These are phyloP conservation scores for Bombus fervidus DNA, from an alignment of 1,140 invertebrate species.

Conservation along the genomic window DNA sequence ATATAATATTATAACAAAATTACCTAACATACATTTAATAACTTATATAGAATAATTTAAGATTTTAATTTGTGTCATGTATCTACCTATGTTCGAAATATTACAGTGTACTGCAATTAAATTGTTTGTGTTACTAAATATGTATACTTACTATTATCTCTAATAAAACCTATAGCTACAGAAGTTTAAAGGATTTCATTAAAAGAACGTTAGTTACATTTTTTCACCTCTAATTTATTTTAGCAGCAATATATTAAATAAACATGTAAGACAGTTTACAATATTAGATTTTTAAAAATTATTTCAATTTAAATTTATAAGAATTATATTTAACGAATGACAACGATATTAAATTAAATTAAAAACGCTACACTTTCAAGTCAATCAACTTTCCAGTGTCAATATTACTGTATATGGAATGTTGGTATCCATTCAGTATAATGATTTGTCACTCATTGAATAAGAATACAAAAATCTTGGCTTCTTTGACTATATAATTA, in stretches of 20 bases:
- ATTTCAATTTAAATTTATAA: background rate
- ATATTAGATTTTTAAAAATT: constrained; percentile 19
- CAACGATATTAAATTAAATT: background rate
- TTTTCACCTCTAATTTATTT: constrained; percentile 33
- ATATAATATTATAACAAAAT: background rate
- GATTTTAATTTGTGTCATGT: background rate
- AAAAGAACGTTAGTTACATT: background rate
- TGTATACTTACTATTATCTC: constrained; percentile 19
- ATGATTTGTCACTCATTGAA: background rate
- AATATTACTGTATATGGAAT: constrained; percentile 22
- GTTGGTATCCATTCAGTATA: constrained; percentile 20
- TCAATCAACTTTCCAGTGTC: constrained; percentile 5
- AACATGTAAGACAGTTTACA: constrained; percentile 35
- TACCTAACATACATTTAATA: background rate
- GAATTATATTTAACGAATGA: constrained; percentile 2
- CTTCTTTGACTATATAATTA: background rate
- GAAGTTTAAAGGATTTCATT: background rate
- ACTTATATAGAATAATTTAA: constrained; percentile 14
- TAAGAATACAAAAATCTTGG: background rate
- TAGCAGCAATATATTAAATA: constrained; percentile 36
- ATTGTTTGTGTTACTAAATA: constrained; percentile 8
- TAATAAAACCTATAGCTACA: constrained; percentile 12
- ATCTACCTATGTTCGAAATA: background rate
- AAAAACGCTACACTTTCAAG: constrained; percentile 17
- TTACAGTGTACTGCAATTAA: constrained; percentile 1